Percentiles rank a stretch among this genome's conserved stretches.
phyloP scores from a whole-genome alignment of 2,113 vertebrate genomes.

The Embiotoca jacksoni region DNA sequence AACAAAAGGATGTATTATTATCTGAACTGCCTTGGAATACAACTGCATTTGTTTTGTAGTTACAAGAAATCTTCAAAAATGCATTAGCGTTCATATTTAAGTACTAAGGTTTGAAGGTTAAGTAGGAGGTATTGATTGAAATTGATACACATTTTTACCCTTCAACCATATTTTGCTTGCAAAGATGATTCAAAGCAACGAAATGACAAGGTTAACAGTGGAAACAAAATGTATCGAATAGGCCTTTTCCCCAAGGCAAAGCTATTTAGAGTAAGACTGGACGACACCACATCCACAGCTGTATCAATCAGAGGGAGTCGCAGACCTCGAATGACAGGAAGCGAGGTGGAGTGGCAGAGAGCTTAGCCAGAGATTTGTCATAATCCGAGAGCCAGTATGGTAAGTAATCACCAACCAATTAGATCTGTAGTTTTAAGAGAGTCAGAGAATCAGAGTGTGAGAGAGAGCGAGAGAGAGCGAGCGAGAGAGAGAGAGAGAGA shows the following conservation, averaged over 20 bases:
- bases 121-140: neutral
- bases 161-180: neutral
- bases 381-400: conserved; percentile 55
- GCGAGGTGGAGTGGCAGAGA: conserved; percentile 35
- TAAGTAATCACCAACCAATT: conserved; percentile 74
- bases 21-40: neutral
- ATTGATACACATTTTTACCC: neutral
- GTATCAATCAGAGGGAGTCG: conserved; percentile 45
- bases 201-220: conserved; percentile 31
- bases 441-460: conserved; percentile 48
- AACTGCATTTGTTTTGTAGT: conserved; percentile 1
- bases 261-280: conserved; percentile 29
- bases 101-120: neutral
- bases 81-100: neutral
- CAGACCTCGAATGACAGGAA: conserved; percentile 32
- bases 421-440: conserved; percentile 65
- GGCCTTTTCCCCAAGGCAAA: conserved; percentile 2
- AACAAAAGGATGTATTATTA: neutral
- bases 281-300: conserved; percentile 39
- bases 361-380: conserved; percentile 57
- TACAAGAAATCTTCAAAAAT: neutral
- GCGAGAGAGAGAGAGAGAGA: conserved; percentile 14
- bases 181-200: conserved; percentile 28
- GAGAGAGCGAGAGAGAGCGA: conserved; percentile 7
- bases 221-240: conserved; percentile 17